A percentile compares a stretch with the other conserved stretches of the same genome.
These are phyloP conservation scores for Margarornis squamiger DNA, from an alignment of 2,797 vertebrate genomes.

Conservation along the genomic window DNA sequence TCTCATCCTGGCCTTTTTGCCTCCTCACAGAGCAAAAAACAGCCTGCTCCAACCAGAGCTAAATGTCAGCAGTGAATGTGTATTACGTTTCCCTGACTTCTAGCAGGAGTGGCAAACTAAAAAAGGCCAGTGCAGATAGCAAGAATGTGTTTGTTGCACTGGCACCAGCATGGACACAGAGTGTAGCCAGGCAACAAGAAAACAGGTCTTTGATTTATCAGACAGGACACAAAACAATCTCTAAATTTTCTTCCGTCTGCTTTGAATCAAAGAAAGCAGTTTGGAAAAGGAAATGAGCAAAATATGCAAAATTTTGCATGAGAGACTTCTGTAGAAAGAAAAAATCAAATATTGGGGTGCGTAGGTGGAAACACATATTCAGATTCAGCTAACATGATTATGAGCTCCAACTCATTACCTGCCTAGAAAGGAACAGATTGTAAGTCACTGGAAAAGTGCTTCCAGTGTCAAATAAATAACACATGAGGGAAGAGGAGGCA, in stretches of 20 bases:
- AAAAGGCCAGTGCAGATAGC: background rate
- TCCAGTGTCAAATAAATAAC: background rate
- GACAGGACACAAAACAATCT: background rate
- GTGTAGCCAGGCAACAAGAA: constrained; percentile 1
- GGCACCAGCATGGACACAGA: background rate
- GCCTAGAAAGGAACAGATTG: background rate
- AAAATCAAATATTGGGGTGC: background rate
- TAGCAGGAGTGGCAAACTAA: background rate
- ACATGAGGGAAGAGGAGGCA: background rate
- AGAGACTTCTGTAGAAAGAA: background rate
- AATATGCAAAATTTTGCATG: background rate
- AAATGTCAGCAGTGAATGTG: background rate
- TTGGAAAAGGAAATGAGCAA: background rate
- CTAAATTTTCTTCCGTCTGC: background rate
- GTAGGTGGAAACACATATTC: background rate
- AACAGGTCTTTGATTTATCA: background rate
- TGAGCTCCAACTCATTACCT: background rate
- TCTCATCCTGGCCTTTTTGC: background rate
- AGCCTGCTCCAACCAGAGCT: background rate
- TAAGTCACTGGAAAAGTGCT: constrained; percentile 35
- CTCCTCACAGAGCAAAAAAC: background rate
- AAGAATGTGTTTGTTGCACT: constrained; percentile 2
- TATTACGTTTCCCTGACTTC: background rate
- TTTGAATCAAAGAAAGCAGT: background rate
- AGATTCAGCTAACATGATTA: background rate